Percentiles rank a stretch among this genome's conserved stretches.
These are phyloP conservation scores for Sebastes kiyomatsui DNA, from an alignment of 2,797 vertebrate genomes.

Conservation along the genomic window DNA sequence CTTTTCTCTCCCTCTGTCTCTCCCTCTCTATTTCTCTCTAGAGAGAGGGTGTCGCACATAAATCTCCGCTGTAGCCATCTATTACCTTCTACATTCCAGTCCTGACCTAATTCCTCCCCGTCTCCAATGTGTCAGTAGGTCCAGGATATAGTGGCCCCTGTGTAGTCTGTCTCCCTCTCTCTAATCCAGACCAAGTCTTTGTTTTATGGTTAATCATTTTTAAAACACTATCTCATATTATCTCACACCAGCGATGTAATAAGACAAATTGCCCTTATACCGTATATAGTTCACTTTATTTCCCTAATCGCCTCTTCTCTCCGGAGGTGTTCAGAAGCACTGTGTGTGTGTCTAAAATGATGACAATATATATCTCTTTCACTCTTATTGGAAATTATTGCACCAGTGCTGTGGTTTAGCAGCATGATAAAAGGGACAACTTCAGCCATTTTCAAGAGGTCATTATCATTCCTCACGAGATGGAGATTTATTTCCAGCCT, in stretches of 20 bases:
- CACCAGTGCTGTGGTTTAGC: conserved; percentile 17
- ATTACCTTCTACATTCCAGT: conserved; percentile 71
- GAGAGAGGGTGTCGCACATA: conserved; percentile 71
- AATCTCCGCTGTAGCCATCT: conserved; percentile 75
- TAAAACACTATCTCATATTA: conserved; percentile 58
- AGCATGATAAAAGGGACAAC: conserved; percentile 36
- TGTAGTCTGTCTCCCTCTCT: conserved; percentile 33
- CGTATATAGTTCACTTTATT: conserved; percentile 41
- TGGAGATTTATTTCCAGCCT: conserved; percentile 30
- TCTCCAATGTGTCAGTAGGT: conserved; percentile 76
- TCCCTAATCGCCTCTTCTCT: conserved; percentile 19
- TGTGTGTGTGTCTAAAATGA: conserved; percentile 25
- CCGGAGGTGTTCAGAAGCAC: conserved; percentile 14
- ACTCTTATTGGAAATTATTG: conserved; percentile 32
- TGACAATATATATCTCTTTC: conserved; percentile 22
- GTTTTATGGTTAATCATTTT: conserved; percentile 68
- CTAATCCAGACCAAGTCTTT: conserved; percentile 56
- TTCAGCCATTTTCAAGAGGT: conserved; percentile 44
- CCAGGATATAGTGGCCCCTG: conserved; percentile 60
- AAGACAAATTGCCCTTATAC: conserved; percentile 43
- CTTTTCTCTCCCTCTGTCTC: conserved; percentile 57
- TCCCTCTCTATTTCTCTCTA: conserved; percentile 55
- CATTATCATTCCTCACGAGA: conserved; percentile 28
- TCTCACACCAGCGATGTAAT: conserved; percentile 55
- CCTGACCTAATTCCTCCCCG: conserved; percentile 73